Evolutionary conservation across 1,140 invertebrate species (phyloP).

Genomic region (Zaprionus africanus): DNA sequence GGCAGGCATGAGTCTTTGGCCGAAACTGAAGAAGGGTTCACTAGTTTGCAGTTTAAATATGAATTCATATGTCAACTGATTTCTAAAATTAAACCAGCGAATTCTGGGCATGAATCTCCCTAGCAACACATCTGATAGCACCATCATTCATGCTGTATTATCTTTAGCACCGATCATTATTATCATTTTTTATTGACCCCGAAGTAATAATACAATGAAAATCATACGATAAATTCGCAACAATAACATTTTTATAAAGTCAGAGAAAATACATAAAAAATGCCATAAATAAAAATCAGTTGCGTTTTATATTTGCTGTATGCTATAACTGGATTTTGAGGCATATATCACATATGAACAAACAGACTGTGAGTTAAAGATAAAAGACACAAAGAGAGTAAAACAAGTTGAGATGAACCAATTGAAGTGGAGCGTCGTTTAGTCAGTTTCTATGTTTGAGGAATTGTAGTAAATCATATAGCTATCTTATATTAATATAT

Average conservation of each 20-base stretch:
- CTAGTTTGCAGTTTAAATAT: not conserved
- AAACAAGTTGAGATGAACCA: not conserved
- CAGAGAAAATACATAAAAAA: conserved; percentile 5
- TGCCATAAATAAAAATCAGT: not conserved
- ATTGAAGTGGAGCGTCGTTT: no score
- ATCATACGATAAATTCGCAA: conserved; percentile 1
- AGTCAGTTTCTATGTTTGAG: not conserved
- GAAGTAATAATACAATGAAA: conserved; percentile 1
- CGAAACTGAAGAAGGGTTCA: not conserved
- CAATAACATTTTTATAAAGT: not conserved
- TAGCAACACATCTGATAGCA: not conserved
- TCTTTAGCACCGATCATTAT: not conserved
- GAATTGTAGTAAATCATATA: not conserved
- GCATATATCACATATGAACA: not conserved
- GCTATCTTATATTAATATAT: not conserved
- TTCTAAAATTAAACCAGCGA: not conserved
- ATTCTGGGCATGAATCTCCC: not conserved
- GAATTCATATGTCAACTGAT: not conserved
- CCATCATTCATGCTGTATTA: not conserved
- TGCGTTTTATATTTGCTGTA: not conserved
- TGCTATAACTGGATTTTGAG: not conserved
- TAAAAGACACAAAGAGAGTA: not conserved
- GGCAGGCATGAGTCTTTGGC: not conserved
- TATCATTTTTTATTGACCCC: not conserved
- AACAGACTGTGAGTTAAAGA: no score